A percentile compares a stretch with the other conserved stretches of the same genome.
phyloP scores from a whole-genome alignment of 2,888 invertebrate species.

The Empis livida region DNA sequence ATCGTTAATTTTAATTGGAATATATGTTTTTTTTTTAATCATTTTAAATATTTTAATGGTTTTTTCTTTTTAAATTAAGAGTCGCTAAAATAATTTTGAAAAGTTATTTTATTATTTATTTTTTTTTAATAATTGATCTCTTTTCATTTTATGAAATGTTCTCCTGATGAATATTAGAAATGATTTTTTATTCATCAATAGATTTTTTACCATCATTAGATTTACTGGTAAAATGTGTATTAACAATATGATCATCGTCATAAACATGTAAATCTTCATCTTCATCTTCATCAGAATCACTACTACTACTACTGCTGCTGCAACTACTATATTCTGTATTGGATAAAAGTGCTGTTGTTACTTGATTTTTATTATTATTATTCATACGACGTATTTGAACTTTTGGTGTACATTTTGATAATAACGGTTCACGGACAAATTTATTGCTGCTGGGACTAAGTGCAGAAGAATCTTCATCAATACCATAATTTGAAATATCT shows the following conservation, averaged over 20 bases:
- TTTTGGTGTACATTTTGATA: conserved; percentile 45
- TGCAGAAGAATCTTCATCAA: conserved; percentile 26
- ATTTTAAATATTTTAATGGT: too few relatives aligned
- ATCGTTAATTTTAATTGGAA: too few relatives aligned
- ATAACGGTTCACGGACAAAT: conserved; percentile 36
- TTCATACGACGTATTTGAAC: conserved; percentile 45
- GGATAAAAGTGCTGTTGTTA: conserved; percentile 44
- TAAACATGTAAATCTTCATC: conserved; percentile 35
- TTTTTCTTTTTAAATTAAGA: too few relatives aligned
- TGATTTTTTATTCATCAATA: too few relatives aligned
- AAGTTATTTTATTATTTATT: too few relatives aligned
- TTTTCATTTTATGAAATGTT: too few relatives aligned
- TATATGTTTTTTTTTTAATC: too few relatives aligned
- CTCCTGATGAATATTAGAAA: too few relatives aligned
- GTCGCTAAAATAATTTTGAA: too few relatives aligned
- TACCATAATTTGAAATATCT: conserved; percentile 8
- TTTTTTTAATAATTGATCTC: too few relatives aligned
- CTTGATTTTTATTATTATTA: conserved; percentile 38
- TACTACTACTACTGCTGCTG: conserved; percentile 43
- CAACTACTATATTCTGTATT: conserved; percentile 23
- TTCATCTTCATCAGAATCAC: conserved; percentile 30
- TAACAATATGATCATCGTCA: conserved; percentile 34
- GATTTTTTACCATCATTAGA: too few relatives aligned
- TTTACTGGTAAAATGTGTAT: conserved; percentile 17
- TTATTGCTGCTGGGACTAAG: conserved; percentile 18